Evolutionary conservation across 2,113 vertebrate species (phyloP).

Genomic region (Mobula hypostoma): DNA sequence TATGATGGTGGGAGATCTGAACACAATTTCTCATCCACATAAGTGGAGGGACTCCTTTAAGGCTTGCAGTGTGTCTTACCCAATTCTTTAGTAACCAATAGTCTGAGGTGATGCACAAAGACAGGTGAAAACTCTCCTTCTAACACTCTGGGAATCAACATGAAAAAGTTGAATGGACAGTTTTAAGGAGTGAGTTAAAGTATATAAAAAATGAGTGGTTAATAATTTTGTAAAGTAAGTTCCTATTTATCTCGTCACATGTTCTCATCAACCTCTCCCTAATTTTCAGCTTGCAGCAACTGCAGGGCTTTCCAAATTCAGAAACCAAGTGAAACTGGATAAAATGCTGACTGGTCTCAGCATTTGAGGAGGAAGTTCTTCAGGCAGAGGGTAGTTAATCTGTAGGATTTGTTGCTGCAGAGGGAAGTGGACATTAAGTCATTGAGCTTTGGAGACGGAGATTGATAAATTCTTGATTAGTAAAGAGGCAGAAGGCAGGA

Average conservation of each 20-base stretch:
- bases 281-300: conserved; percentile 43
- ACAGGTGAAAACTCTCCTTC: background rate
- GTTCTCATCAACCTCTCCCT: background rate
- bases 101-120: background rate
- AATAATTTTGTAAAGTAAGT: conserved; percentile 4
- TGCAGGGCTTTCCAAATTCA: conserved; percentile 43
- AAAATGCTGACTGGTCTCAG: conserved; percentile 45
- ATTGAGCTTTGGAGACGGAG: no score
- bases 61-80: background rate
- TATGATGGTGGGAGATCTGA: background rate
- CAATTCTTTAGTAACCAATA: background rate
- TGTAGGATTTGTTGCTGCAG: no score
- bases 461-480: no score
- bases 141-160: background rate
- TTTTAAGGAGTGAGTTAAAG: background rate
- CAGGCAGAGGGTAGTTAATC: no score
- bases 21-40: background rate
- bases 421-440: no score
- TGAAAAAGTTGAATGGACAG: no score
- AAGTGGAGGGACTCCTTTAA: background rate
- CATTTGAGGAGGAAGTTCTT: no score
- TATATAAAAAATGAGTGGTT: background rate
- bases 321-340: conserved; percentile 44
- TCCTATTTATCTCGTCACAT: background rate
- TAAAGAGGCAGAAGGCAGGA: no score